Evolutionary conservation across 2,113 vertebrate species (phyloP).

Genomic region (Urocitellus parryii): DNA sequence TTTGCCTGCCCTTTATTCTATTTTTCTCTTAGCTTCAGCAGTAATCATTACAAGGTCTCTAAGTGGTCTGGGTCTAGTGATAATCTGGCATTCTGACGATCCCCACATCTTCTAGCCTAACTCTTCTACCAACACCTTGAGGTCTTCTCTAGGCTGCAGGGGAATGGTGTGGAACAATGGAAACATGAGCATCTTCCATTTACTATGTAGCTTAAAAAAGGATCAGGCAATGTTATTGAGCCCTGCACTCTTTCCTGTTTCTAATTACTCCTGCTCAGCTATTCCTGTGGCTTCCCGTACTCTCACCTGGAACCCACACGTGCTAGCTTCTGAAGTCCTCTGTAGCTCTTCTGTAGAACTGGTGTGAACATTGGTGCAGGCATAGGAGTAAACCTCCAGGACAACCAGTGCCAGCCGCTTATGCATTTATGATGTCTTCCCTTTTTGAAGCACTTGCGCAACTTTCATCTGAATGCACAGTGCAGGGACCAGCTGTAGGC

Average conservation of each 20-base stretch:
- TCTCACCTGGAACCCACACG: not conserved
- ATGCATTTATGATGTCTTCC: not conserved
- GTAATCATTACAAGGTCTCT: not conserved
- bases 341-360: not conserved
- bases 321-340: not conserved
- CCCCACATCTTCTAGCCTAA: not conserved
- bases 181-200: not conserved
- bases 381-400: not conserved
- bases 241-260: not conserved
- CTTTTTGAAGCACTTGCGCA: not conserved
- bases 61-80: not conserved
- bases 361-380: not conserved
- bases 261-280: not conserved
- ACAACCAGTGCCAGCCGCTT: not conserved
- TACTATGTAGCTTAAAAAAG: not conserved
- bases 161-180: not conserved
- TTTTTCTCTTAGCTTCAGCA: slow-evolving; percentile 45
- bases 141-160: not conserved
- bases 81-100: not conserved
- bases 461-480: not conserved
- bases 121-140: not conserved
- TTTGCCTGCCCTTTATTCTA: not conserved
- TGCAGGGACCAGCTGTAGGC: not conserved
- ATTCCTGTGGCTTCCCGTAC: not conserved
- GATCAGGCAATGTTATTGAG: not conserved